Evolutionary conservation across 2,797 vertebrate genomes (phyloP).

Genomic region (Oreonectes daqikongensis): DNA sequence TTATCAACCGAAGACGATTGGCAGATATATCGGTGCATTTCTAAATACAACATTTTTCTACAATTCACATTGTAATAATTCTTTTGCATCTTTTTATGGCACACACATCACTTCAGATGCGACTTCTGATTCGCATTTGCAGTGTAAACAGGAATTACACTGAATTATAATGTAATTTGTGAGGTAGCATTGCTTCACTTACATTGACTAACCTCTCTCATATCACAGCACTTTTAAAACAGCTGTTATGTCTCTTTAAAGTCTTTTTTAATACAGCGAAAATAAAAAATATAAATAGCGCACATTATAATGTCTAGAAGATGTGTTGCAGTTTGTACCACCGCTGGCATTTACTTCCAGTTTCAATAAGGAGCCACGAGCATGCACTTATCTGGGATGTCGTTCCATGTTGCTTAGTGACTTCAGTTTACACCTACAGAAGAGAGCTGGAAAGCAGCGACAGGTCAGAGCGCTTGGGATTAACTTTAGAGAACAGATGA

Average conservation of each 20-base stretch:
- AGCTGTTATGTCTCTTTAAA: neutral
- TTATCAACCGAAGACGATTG: no score
- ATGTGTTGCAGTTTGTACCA: neutral
- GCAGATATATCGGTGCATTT: no score
- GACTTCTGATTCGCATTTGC: no score
- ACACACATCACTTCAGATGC: no score
- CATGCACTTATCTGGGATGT: neutral
- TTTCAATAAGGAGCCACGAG: neutral
- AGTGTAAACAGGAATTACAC: no score
- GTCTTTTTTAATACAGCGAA: neutral
- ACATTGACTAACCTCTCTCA: no score
- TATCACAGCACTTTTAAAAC: neutral
- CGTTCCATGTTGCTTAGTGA: neutral
- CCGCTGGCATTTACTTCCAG: slow-evolving; percentile 12
- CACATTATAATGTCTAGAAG: neutral
- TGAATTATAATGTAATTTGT: no score
- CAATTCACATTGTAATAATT: no score
- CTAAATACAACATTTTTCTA: no score
- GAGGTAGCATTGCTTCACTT: no score
- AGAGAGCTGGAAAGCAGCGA: neutral
- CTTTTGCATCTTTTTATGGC: no score
- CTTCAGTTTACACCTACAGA: neutral
- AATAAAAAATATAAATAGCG: no score
- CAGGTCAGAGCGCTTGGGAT: neutral
- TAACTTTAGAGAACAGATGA: neutral